phyloP scores from a whole-genome alignment of 2,797 vertebrate genomes.

The Discoglossus pictus region DNA sequence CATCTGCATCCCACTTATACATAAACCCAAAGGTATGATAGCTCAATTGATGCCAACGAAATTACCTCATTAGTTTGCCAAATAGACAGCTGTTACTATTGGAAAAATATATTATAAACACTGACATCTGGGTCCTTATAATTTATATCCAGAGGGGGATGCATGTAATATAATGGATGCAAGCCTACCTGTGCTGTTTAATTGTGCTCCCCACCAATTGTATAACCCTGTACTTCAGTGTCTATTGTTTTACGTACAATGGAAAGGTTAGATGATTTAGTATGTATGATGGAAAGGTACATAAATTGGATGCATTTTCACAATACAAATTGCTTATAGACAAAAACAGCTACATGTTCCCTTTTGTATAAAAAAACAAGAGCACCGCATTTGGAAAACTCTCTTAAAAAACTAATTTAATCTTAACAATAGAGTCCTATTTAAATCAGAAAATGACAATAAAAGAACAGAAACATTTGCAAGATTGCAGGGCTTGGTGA shows the following conservation, averaged over 20 bases:
- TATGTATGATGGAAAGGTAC: no score
- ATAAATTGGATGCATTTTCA: neutral
- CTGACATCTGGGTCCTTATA: slow-evolving; percentile 58
- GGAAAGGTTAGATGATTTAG: neutral
- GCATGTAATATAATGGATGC: slow-evolving; percentile 20
- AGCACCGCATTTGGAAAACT: slow-evolving; percentile 9
- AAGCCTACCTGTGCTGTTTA: slow-evolving; percentile 8
- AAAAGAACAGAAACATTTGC: neutral
- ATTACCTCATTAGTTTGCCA: slow-evolving; percentile 61
- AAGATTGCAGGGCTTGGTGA: neutral
- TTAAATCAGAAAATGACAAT: neutral
- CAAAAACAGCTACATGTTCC: slow-evolving; percentile 8
- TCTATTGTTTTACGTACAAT: slow-evolving; percentile 27
- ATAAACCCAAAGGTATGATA: slow-evolving; percentile 63
- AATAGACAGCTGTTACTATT: slow-evolving; percentile 64
- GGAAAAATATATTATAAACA: slow-evolving; percentile 59
- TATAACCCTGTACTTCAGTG: neutral
- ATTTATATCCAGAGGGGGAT: slow-evolving; percentile 57
- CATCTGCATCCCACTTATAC: slow-evolving; percentile 61
- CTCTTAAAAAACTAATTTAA: neutral
- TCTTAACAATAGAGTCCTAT: neutral
- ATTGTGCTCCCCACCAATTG: slow-evolving; percentile 19
- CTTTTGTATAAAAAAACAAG: neutral
- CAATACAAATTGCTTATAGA: slow-evolving; percentile 4
- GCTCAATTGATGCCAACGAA: slow-evolving; percentile 58